Percentiles rank a stretch among this genome's conserved stretches.
Conservation (phyloP, 2,113 vertebrate species). For the Rostratula benghalensis region DNA sequence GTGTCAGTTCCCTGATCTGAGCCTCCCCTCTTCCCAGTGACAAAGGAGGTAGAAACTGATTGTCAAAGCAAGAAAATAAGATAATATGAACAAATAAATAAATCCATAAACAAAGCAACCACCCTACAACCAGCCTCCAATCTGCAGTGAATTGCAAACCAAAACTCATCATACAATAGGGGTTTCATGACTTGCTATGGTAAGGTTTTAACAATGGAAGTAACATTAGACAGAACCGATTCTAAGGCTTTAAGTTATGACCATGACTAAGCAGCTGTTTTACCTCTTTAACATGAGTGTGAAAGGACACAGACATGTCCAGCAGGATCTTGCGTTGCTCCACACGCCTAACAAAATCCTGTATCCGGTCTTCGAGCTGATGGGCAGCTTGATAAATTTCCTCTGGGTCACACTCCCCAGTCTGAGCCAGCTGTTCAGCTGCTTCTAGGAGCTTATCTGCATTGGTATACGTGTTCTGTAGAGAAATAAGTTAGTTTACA, state of each 20-base stretch:
- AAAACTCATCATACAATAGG: neutral
- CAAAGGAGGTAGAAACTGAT: neutral
- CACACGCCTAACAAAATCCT: conserved; percentile 96
- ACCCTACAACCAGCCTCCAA: neutral
- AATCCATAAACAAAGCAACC: neutral
- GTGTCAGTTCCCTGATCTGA: neutral
- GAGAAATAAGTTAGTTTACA: neutral
- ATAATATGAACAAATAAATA: neutral
- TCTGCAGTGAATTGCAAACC: neutral
- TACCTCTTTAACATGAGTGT: conserved; percentile 98
- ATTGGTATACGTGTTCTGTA: conserved; percentile 96
- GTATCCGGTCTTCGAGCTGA: conserved; percentile 95
- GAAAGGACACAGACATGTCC: conserved; percentile 98
- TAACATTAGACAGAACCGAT: fast-evolving
- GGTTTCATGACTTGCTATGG: neutral
- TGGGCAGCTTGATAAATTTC: conserved; percentile 98
- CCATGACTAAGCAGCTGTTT: neutral
- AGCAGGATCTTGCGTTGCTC: conserved; percentile 95
- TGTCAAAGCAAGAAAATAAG: neutral
- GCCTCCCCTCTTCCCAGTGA: neutral
- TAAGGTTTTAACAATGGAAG: neutral
- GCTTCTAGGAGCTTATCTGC: conserved; percentile 96
- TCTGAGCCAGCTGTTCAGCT: conserved; percentile 96
- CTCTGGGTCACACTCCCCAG: conserved; percentile 95
- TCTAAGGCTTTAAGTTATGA: neutral